phyloP scores from a whole-genome alignment of 2,113 vertebrate genomes.

The Acanthisitta chloris region DNA sequence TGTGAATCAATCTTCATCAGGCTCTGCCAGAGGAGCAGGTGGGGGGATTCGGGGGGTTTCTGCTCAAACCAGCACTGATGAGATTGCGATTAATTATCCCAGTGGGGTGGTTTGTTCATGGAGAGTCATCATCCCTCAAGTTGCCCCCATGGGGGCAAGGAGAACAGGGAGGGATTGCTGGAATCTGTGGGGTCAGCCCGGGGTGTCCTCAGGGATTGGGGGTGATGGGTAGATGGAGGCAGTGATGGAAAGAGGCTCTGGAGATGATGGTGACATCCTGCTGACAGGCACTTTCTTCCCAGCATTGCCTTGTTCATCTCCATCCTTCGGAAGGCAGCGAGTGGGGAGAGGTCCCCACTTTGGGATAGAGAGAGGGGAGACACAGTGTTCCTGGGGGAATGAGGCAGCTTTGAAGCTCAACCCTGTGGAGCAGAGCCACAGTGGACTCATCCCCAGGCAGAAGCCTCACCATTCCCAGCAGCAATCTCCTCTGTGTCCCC shows the following conservation, averaged over 20 bases:
- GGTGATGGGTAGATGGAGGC: not conserved
- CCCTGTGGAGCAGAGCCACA: fast-evolving
- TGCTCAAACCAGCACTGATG: not conserved
- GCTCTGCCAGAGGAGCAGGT: not conserved
- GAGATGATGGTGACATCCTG: not conserved
- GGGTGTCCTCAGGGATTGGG: not conserved
- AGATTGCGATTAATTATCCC: not conserved
- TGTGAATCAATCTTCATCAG: conserved; percentile 4
- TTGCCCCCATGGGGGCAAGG: not conserved
- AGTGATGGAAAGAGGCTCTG: not conserved
- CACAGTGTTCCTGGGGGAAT: not conserved
- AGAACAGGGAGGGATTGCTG: not conserved
- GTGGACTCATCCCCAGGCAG: not conserved
- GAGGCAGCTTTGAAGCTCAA: not conserved
- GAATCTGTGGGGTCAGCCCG: not conserved
- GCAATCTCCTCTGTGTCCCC: not conserved
- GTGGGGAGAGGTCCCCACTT: not conserved
- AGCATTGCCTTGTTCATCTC: fast-evolving
- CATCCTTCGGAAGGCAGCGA: not conserved
- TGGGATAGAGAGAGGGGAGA: not conserved
- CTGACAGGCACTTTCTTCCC: not conserved
- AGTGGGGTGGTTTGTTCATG: not conserved
- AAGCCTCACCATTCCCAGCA: fast-evolving
- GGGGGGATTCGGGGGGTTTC: not conserved
- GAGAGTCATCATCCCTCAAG: not conserved